Evolutionary conservation across 2,113 vertebrate genomes (phyloP).

Genomic region (Hassar affinis): DNA sequence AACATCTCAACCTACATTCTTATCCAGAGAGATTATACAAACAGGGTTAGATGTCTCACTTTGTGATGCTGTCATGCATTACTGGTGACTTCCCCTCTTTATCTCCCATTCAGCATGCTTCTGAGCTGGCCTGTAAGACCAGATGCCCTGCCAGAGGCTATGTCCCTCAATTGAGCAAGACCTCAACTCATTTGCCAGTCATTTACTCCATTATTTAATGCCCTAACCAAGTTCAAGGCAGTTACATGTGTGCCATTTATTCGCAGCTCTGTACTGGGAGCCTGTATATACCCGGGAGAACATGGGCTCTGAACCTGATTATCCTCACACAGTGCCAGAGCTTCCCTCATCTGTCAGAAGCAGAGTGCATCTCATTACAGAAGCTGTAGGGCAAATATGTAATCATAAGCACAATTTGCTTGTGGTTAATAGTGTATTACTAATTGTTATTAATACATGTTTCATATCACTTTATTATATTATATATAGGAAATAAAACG

Average conservation of each 20-base stretch:
- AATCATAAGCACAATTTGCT: not conserved
- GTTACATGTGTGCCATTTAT: slow-evolving; percentile 53
- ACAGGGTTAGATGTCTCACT: not conserved
- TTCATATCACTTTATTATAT: not conserved
- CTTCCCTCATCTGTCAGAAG: slow-evolving; percentile 34
- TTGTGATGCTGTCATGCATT: slow-evolving; percentile 30
- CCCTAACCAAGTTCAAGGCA: slow-evolving; percentile 53
- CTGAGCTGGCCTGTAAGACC: slow-evolving; percentile 50
- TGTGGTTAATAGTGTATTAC: not conserved
- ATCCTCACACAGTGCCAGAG: slow-evolving; percentile 24
- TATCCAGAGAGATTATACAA: not conserved
- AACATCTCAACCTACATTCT: not conserved
- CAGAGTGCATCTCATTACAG: slow-evolving; percentile 38
- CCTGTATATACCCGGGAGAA: slow-evolving; percentile 48
- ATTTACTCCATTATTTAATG: slow-evolving; percentile 56
- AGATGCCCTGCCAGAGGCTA: slow-evolving; percentile 56
- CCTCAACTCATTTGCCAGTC: slow-evolving; percentile 52
- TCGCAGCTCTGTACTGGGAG: slow-evolving; percentile 43
- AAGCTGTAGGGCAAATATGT: slow-evolving; percentile 40
- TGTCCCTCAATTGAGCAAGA: slow-evolving; percentile 50
- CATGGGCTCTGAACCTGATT: slow-evolving; percentile 39
- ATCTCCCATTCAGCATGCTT: slow-evolving; percentile 43
- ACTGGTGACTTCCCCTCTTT: slow-evolving; percentile 15
- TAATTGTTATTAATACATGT: slow-evolving; percentile 5
- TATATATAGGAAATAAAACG: not conserved